Conservation (phyloP, 2,797 vertebrate genomes). For the Intellagama lesueurii region DNA sequence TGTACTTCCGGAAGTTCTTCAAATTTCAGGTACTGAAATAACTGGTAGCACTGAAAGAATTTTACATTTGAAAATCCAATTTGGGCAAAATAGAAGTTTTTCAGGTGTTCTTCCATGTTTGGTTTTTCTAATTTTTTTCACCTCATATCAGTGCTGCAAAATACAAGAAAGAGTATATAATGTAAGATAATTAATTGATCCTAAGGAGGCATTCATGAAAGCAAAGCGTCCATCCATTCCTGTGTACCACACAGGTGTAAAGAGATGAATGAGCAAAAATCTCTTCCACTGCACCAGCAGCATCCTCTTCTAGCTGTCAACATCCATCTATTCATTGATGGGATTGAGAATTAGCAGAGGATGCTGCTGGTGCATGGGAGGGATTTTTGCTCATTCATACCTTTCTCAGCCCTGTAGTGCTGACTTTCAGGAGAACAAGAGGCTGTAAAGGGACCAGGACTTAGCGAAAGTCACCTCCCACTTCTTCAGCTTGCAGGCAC, state of each 20-base stretch:
- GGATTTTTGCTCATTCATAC: not conserved
- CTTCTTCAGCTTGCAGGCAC: not conserved
- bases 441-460: not conserved
- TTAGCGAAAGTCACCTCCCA: not conserved
- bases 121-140: not conserved
- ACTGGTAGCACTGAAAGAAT: not conserved
- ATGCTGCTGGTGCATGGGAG: not conserved
- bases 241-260: not conserved
- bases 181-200: not conserved
- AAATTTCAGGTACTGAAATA: constrained; percentile 93
- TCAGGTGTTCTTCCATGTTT: not conserved
- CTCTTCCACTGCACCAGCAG: not conserved
- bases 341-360: not conserved
- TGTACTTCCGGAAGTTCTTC: constrained; percentile 99
- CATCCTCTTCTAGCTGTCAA: not conserved
- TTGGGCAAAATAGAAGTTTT: not conserved
- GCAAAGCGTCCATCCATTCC: not conserved
- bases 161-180: not conserved
- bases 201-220: not conserved
- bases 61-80: not conserved
- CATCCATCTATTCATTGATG: not conserved
- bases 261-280: not conserved
- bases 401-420: not conserved
- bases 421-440: not conserved
- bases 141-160: not conserved